Percentiles rank a stretch among this genome's conserved stretches.
Evolutionary conservation across 2,797 vertebrate genomes (phyloP).

Genomic region (Bufotes viridis): DNA sequence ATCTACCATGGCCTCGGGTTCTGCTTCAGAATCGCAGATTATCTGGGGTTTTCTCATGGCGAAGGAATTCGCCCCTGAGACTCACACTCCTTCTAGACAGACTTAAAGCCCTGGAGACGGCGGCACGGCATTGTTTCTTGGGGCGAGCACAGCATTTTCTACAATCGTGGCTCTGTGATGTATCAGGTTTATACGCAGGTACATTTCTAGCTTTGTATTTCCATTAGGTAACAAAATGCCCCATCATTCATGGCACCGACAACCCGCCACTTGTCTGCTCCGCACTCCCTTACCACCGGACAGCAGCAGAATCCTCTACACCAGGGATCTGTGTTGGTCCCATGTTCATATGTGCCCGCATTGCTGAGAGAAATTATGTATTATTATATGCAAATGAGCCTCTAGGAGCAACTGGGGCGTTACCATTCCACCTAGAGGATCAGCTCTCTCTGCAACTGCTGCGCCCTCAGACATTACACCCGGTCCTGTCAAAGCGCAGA

Average conservation of each 20-base stretch:
- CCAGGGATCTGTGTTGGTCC: too few relatives aligned
- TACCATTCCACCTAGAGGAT: too few relatives aligned
- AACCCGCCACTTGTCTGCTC: neutral
- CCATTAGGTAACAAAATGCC: neutral
- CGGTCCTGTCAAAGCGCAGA: too few relatives aligned
- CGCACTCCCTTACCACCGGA: neutral
- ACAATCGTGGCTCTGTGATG: neutral
- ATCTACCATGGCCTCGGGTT: neutral
- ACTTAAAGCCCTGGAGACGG: neutral
- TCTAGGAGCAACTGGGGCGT: too few relatives aligned
- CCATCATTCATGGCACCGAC: neutral
- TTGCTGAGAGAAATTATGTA: too few relatives aligned
- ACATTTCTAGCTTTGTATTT: neutral
- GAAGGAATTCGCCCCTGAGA: neutral
- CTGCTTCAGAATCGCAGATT: neutral
- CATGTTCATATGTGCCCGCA: too few relatives aligned
- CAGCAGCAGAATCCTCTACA: neutral
- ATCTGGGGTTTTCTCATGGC: neutral
- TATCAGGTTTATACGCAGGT: neutral
- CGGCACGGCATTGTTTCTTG: neutral
- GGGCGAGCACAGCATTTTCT: too few relatives aligned
- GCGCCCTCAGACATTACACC: too few relatives aligned
- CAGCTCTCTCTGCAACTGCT: too few relatives aligned
- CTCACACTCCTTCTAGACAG: too few relatives aligned
- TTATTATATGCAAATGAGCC: too few relatives aligned